Percentiles rank a stretch among this genome's conserved stretches.
These are phyloP conservation scores for Helicoverpa zea DNA, from an alignment of 1,140 invertebrate genomes.

Conservation along the genomic window DNA sequence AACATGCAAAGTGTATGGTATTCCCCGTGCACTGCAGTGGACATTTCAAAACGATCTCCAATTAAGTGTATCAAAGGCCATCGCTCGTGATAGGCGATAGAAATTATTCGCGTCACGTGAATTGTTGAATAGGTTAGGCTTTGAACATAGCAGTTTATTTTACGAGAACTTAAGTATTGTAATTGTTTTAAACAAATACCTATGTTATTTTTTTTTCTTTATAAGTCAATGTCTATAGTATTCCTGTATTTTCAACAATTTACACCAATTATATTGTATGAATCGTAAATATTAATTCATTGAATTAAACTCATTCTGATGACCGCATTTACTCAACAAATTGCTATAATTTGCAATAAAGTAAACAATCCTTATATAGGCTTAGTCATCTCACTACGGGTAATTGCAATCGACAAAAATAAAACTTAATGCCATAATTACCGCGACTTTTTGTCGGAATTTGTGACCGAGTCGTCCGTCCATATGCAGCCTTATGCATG, in stretches of 20 bases:
- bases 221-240: no score
- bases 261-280: no score
- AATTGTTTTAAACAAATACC: no score
- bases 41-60: slow-evolving; percentile 51
- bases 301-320: no score
- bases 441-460: slow-evolving; percentile 13
- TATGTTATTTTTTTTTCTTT: no score
- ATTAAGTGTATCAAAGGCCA: slow-evolving; percentile 55
- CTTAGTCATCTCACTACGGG: background rate
- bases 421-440: slow-evolving; percentile 20
- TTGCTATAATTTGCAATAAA: background rate
- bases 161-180: no score
- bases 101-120: slow-evolving; percentile 39
- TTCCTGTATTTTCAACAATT: no score
- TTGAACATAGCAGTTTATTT: no score
- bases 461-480: background rate
- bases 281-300: no score
- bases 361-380: background rate
- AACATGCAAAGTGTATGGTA: no score
- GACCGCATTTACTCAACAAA: background rate
- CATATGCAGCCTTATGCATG: slow-evolving; percentile 13
- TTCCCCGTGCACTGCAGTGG: no score
- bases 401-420: slow-evolving; percentile 1
- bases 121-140: background rate
- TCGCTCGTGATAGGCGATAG: slow-evolving; percentile 36